Percentiles rank a stretch among this genome's conserved stretches.
These are phyloP conservation scores for Drosophila cognata DNA, from an alignment of 2,888 invertebrate genomes.

Conservation along the genomic window DNA sequence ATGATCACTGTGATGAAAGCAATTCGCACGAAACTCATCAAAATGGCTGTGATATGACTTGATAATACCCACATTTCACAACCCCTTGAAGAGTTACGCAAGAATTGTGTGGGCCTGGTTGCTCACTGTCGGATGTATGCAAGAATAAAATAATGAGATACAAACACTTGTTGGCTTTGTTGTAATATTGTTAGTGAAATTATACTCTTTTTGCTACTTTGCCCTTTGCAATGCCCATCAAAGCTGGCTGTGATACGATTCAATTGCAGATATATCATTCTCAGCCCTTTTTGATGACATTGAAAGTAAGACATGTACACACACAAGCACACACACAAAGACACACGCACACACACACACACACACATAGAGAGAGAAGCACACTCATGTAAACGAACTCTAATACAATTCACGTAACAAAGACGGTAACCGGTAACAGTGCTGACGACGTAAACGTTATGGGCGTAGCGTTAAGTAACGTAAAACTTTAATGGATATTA, in stretches of 20 bases:
- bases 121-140: neutral
- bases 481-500: conserved; percentile 49
- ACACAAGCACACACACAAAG: conserved; percentile 13
- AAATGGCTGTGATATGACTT: conserved; percentile 85
- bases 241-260: conserved; percentile 85
- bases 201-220: conserved; percentile 17
- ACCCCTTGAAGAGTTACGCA: conserved; percentile 84
- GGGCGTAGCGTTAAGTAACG: conserved; percentile 60
- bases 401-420: conserved; percentile 63
- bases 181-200: conserved; percentile 14
- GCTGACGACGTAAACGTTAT: conserved; percentile 51
- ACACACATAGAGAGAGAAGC: conserved; percentile 2
- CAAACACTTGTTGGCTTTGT: conserved; percentile 64
- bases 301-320: conserved; percentile 75
- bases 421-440: conserved; percentile 51
- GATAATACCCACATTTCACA: conserved; percentile 83
- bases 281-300: conserved; percentile 85
- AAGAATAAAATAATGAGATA: conserved; percentile 27
- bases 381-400: conserved; percentile 49
- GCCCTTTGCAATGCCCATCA: conserved; percentile 85
- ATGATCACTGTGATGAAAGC: conserved; percentile 7
- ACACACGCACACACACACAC: neutral
- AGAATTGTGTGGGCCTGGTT: conserved; percentile 57
- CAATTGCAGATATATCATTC: conserved; percentile 80
- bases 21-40: conserved; percentile 83